phyloP scores from a whole-genome alignment of 1,140 invertebrate genomes.

The Drosophila murphyi region DNA sequence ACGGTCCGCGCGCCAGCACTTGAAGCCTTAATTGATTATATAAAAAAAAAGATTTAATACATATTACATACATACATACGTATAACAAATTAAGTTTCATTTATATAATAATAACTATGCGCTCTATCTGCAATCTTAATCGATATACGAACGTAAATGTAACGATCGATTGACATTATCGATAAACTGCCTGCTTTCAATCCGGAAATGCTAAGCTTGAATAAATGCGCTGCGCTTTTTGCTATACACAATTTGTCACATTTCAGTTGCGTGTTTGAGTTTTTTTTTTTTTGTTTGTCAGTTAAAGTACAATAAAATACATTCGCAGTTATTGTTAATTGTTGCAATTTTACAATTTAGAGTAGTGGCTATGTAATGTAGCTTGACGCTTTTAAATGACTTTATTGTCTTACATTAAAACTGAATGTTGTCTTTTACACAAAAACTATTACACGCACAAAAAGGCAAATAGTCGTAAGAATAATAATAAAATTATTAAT shows the following conservation, averaged over 20 bases:
- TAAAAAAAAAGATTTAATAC: slow-evolving; percentile 29
- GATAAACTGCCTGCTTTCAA: slow-evolving; percentile 18
- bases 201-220: slow-evolving; percentile 42
- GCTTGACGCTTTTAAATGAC: slow-evolving; percentile 51
- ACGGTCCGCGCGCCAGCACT: neutral
- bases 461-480: slow-evolving; percentile 30
- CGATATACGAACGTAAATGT: slow-evolving; percentile 6
- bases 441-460: slow-evolving; percentile 53
- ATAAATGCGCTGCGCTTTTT: slow-evolving; percentile 47
- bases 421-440: slow-evolving; percentile 73
- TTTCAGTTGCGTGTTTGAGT: slow-evolving; percentile 20
- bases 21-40: slow-evolving; percentile 23
- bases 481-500: slow-evolving; percentile 40
- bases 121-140: slow-evolving; percentile 7
- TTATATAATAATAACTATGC: slow-evolving; percentile 42
- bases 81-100: slow-evolving; percentile 42
- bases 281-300: slow-evolving; percentile 8
- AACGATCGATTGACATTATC: slow-evolving; percentile 20
- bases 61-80: slow-evolving; percentile 44
- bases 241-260: slow-evolving; percentile 44
- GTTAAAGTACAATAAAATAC: slow-evolving; percentile 7
- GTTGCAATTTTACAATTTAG: slow-evolving; percentile 48
- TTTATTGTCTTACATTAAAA: slow-evolving; percentile 79
- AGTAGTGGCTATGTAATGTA: slow-evolving; percentile 33
- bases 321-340: slow-evolving; percentile 27